Base-by-base conservation (phyloP, 2,888 invertebrate species). In the Drosophila kokeensis region DNA sequence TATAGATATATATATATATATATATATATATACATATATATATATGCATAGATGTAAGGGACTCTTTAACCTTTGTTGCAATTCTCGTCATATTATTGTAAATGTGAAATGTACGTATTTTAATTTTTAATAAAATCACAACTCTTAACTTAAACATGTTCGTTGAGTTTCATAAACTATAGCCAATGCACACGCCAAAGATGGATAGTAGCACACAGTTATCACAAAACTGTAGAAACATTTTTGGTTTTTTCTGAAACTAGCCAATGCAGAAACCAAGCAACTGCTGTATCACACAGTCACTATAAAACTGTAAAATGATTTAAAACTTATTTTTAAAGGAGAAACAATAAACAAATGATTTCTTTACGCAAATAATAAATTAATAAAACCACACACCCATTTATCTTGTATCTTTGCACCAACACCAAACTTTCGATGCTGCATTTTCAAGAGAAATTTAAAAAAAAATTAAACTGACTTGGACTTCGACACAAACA, bases 11-110 rank as follows among this genome's bases (percentile, higher is more conserved):
- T n/a, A n/a, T n/a, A n/a, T n/a, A n/a, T n/a, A n/a, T n/a, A 40
- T 8, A 40, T 40, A 40, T 10, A 45, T 21, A 53, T 34, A 34
- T 24, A 40, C 15, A 24, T 24, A 48, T 27, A 49, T 24, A 45
- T 13, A 55, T 55, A 55, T 55, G 27, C 27, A 29, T 55, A 78
- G 75, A 40, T 60, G 30, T 30, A 64, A 77, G 48, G 69, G 36
- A 77, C 72, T 81, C 73, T 82, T 24, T 81, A 87, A 86, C 79
- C 77, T 75, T 87, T 88, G 86, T 88, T 88, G 86, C 87, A 87
- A 87, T 87, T 87, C 87, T 87, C 88, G 87, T 87, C 87, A 87
- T 87, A 87, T 86, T 87, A 87, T 86, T 81, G 66, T 83, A 79
- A 83, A 84, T 83, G 86, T 86, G 82, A 83, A 84, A 76, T 84